Base-by-base conservation (phyloP, 64 coral and sea anemone genomes). In the Actinia equina region DNA sequence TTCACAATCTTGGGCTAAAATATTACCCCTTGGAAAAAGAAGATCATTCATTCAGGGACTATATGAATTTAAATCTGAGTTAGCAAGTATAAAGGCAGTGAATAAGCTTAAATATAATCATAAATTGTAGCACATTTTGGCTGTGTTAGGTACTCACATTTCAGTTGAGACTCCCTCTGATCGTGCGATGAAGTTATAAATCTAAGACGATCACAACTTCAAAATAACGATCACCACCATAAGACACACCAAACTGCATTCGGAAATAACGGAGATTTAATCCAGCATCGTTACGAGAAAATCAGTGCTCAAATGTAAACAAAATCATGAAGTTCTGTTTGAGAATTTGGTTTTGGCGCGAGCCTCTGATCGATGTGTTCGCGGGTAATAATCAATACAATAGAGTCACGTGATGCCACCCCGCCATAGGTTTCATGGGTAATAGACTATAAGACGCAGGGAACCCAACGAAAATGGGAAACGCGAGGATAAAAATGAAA, bases 301-400 rank as follows among this genome's bases (percentile, higher is more conserved):
- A 25, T 13, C 43, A 52, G 17, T 7, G 56, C 25, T 85, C 83
- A 82, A 23, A 85, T 85, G 83, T 85, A 62, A 62, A 85, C 83
- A 81, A 85, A 85, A 20, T 59, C 22, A 61, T 56, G 8, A 85
- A 37, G 83, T 85, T 63, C 42, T 85, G 69, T 3, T 42, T 43
- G 3, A 19, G 4, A 19, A 79, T 92, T 92, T 92, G 90, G 90
- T 92, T 92, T 92, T 92, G 90, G 90, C 90, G 90, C 90, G 90
- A 87, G 90, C 84, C 90, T 87, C 85, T 92, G 84, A 83, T 23
- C 62, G 62, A 23, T 42, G n/a, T n/a, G 59, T 74, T 77, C 79
- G n/a, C 14, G 54, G 37, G 57, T 18, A 52, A 81, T 81, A 49
- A 81, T 81, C 19, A 81, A 81, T 81, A 81, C 78, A 81, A 81